Evolutionary conservation across 2,797 vertebrate species (phyloP).

Genomic region (Octomys mimax): DNA sequence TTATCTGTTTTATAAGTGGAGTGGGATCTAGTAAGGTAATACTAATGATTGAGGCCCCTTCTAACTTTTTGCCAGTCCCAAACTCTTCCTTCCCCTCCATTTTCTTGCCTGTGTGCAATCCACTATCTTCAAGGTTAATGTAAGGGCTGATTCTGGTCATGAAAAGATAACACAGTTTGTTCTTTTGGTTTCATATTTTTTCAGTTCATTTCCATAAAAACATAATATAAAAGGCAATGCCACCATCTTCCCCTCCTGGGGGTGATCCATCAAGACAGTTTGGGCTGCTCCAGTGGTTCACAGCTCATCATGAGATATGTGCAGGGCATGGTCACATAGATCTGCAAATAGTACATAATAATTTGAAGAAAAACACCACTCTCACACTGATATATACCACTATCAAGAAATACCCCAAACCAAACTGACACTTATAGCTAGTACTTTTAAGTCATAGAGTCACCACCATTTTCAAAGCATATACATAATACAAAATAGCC

Average conservation of each 20-base stretch:
- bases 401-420: neutral
- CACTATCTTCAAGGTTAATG: slow-evolving; percentile 46
- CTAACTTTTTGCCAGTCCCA: neutral
- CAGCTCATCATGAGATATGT: slow-evolving; percentile 95
- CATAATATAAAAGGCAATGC: slow-evolving; percentile 83
- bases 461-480: slow-evolving; percentile 40
- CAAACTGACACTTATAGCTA: neutral
- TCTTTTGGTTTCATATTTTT: slow-evolving; percentile 74
- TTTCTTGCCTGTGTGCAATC: slow-evolving; percentile 39
- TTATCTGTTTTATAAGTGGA: slow-evolving; percentile 40
- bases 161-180: slow-evolving; percentile 81
- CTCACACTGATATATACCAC: neutral
- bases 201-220: slow-evolving; percentile 85
- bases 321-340: slow-evolving; percentile 96
- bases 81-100: neutral
- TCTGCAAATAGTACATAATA: slow-evolving; percentile 89
- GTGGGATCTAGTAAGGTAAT: slow-evolving; percentile 4
- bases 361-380: slow-evolving; percentile 2
- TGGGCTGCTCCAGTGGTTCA: slow-evolving; percentile 87
- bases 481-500: slow-evolving; percentile 5
- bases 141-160: slow-evolving; percentile 45
- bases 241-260: slow-evolving; percentile 79
- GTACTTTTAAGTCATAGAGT: neutral
- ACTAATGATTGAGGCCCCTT: slow-evolving; percentile 19
- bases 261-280: slow-evolving; percentile 66